phyloP scores from a whole-genome alignment of 2,797 vertebrate species.

The Geotrypetes seraphini region DNA sequence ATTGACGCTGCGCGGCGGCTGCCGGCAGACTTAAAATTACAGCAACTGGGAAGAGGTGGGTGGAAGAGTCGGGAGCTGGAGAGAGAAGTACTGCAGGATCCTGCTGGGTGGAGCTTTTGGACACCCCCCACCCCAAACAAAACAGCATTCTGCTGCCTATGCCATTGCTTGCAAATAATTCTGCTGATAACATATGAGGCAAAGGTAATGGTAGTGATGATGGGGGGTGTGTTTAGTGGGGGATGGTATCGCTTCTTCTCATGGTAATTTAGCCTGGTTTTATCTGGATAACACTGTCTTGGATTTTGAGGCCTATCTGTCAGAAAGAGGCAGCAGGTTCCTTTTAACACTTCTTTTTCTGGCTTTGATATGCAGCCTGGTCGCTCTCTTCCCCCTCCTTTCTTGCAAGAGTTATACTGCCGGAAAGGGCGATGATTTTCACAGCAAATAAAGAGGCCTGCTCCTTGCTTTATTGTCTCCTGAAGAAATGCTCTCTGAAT shows the following conservation, averaged over 20 bases:
- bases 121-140: too few species aligned
- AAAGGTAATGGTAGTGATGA: neutral
- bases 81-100: too few species aligned
- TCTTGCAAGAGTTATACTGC: conserved; percentile 66
- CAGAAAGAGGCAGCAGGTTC: conserved; percentile 71
- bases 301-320: conserved; percentile 64
- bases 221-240: too few species aligned
- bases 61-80: too few species aligned
- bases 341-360: conserved; percentile 67
- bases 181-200: conserved; percentile 8
- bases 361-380: conserved; percentile 83
- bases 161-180: too few species aligned
- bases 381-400: conserved; percentile 54
- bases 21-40: too few species aligned
- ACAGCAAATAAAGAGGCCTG: conserved; percentile 61
- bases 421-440: conserved; percentile 70
- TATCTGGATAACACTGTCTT: conserved; percentile 60
- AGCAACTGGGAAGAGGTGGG: too few species aligned
- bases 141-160: too few species aligned
- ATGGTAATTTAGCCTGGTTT: conserved; percentile 65
- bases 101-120: too few species aligned
- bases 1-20: too few species aligned
- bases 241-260: too few species aligned
- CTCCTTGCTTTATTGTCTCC: conserved; percentile 49
- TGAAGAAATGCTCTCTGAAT: conserved; percentile 46